Evolutionary conservation across 30 jellyfish, hydroid and myxozoan species (phyloP), one percentile per base, ranked within the genome.

Genomic region (Hydractinia symbiolongicarpus): DNA sequence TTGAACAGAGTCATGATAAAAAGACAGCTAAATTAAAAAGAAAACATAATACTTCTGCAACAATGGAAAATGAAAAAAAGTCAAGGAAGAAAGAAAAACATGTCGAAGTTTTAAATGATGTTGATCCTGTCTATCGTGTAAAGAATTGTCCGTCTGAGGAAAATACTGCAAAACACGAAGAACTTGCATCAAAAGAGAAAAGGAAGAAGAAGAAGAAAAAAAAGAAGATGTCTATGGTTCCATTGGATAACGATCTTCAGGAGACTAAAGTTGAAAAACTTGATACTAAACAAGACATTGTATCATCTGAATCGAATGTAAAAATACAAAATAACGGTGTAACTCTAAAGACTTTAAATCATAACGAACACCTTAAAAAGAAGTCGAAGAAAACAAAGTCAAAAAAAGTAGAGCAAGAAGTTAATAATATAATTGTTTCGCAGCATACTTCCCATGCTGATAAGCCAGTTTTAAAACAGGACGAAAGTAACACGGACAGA

Each of bases 181-280:
- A 51, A 20, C 9, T 49, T 51, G 19, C 5, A 5, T 5, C 13
- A 54, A 54, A 5, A 11, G 54, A 77, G 53, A 20, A 52, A 9
- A 77, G 55, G 79, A 77, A 77, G 51, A 54, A 15, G 77, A 54
- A 15, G 54, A 58, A 77, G 40, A 77, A 55, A 9, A 61, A n/a
- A 19, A 58, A 9, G 9, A 58, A 71, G n/a, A 71, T 13, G 20
- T 10, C 19, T 11, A 49, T 11, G 11, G 51, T 67, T 67, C 4
- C 20, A 0, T 10, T 10, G n/a, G 61, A 19, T 50, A 53, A 10
- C 40, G 4, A 67, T 15, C 20, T 20, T 9, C 4, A 1, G 8
- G 74, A 9, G 16, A 64, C 19, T 13, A 64, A 16, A 11, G 69
- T 11, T 16, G 69, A 1, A 2, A 58, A 58, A 13, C 15, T 7